Percentiles rank a stretch among this genome's conserved stretches.
phyloP scores from a whole-genome alignment of 92 coral and sea anemone species.

The Montipora capitata region DNA sequence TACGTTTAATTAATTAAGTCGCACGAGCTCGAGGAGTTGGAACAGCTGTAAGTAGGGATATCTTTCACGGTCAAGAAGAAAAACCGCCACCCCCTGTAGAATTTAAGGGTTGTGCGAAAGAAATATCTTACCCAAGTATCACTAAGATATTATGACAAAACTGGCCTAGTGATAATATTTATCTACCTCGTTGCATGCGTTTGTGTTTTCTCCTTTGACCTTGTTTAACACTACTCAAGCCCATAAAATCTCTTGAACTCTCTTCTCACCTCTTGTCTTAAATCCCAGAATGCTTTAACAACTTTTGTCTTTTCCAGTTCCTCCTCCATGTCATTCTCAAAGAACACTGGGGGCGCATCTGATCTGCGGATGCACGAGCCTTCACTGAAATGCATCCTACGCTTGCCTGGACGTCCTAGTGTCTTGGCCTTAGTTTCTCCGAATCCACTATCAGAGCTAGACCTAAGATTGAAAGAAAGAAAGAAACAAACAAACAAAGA shows the following conservation, averaged over 20 bases:
- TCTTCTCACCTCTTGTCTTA: slow-evolving; percentile 92
- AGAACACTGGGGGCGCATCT: slow-evolving; percentile 37
- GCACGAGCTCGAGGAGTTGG: no score
- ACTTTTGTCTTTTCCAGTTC: slow-evolving; percentile 95
- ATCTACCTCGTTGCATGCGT: no score
- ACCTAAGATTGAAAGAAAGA: slow-evolving; percentile 43
- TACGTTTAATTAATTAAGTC: no score
- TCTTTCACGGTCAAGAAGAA: no score
- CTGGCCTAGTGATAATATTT: no score
- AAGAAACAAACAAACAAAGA: not conserved
- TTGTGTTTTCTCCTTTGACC: no score
- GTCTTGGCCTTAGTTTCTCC: slow-evolving; percentile 71
- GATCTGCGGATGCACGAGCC: slow-evolving; percentile 84
- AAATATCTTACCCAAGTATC: no score
- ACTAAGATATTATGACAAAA: no score
- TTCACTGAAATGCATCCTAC: slow-evolving; percentile 75
- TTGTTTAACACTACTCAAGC: no score
- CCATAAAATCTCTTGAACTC: not conserved
- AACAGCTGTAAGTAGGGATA: no score
- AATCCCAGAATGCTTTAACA: slow-evolving; percentile 97
- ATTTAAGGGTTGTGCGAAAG: no score
- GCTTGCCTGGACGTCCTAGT: slow-evolving; percentile 54
- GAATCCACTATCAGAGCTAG: slow-evolving; percentile 85
- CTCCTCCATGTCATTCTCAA: slow-evolving; percentile 85
- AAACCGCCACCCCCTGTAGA: no score